phyloP scores from a whole-genome alignment of 1,140 invertebrate genomes.

The Micrasema longulum region DNA sequence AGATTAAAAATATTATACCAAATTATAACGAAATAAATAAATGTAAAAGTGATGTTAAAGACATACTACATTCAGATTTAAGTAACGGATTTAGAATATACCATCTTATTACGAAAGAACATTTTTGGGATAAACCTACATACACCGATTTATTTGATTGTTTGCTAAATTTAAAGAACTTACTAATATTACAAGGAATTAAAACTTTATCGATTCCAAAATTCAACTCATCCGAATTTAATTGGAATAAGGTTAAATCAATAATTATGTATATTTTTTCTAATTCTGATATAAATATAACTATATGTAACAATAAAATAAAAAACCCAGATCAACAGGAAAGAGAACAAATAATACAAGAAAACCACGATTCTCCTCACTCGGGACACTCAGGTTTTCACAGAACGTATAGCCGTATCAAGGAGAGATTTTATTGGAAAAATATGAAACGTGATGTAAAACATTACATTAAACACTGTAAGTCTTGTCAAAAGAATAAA shows the following conservation, averaged over 20 bases:
- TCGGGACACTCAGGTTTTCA: too few species aligned
- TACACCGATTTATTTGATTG: neutral
- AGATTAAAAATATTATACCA: too few species aligned
- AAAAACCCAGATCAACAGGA: neutral
- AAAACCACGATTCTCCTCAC: neutral
- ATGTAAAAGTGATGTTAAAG: neutral
- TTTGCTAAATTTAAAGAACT: neutral
- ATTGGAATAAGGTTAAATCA: neutral
- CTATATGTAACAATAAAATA: neutral
- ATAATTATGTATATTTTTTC: neutral
- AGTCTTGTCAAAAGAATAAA: conserved; percentile 18
- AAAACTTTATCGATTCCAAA: neutral
- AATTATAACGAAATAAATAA: too few species aligned
- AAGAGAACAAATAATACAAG: neutral
- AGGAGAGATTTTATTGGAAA: neutral
- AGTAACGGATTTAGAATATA: neutral
- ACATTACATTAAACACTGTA: neutral
- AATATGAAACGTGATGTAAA: neutral
- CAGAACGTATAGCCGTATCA: neutral
- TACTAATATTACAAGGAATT: neutral
- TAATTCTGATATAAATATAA: neutral
- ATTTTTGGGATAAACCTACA: neutral
- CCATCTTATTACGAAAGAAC: neutral
- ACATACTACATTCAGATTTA: neutral
- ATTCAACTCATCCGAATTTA: neutral